These are phyloP conservation scores for Rhogogaster chlorosoma DNA, from an alignment of 2,888 invertebrate genomes.

Conservation along the genomic window DNA sequence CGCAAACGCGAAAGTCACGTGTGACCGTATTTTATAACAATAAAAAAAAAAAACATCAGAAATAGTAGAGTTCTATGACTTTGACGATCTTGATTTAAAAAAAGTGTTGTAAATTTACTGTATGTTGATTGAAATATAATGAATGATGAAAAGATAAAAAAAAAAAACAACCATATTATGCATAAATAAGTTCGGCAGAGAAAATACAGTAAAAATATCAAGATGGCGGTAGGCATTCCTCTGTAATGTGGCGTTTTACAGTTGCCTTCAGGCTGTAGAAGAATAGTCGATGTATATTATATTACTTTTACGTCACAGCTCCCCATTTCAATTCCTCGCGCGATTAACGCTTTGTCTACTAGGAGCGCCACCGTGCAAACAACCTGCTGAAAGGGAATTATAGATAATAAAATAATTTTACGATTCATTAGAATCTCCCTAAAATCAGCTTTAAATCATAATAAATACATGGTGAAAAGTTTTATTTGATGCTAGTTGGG, in stretches of 20 bases:
- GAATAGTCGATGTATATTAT: conserved; percentile 9
- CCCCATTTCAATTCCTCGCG: conserved; percentile 50
- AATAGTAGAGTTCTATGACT: not conserved
- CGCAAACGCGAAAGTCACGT: not conserved
- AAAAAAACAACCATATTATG: not conserved
- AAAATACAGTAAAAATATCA: conserved; percentile 16
- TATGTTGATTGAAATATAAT: not conserved
- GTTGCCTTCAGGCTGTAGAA: conserved; percentile 4
- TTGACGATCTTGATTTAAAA: not conserved
- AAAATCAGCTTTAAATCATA: conserved; percentile 56
- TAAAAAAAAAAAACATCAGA: not conserved
- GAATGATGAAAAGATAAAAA: not conserved
- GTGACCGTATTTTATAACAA: not conserved
- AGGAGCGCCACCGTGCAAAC: conserved; percentile 56
- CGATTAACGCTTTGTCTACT: conserved; percentile 48
- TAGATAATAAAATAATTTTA: conserved; percentile 16
- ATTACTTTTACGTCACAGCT: conserved; percentile 47
- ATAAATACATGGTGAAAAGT: conserved; percentile 63
- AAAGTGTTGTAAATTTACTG: not conserved
- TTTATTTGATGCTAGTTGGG: conserved; percentile 56
- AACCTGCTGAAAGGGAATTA: conserved; percentile 57
- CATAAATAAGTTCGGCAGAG: not conserved
- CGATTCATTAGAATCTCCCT: not conserved
- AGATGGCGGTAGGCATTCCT: conserved; percentile 27
- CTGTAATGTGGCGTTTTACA: conserved; percentile 29